Percentiles rank a stretch among this genome's conserved stretches.
Conservation (phyloP, 2,797 vertebrate species). For the Benthosema pterotum region DNA sequence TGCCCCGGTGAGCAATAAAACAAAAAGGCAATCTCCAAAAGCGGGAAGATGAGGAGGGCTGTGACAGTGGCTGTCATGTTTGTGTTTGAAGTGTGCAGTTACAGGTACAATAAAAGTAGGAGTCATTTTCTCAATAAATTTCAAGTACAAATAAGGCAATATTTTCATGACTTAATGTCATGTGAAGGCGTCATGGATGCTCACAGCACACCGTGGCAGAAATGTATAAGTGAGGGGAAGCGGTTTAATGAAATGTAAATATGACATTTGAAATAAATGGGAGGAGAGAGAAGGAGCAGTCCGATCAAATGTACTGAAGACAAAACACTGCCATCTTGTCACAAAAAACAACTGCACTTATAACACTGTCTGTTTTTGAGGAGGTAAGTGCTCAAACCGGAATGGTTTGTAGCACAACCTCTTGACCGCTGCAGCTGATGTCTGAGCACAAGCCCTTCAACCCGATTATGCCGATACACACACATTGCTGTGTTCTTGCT, state of each 20-base stretch:
- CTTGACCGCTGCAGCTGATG: too few relatives aligned
- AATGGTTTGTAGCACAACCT: too few relatives aligned
- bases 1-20: conserved; percentile 72
- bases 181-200: conserved; percentile 9
- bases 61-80: conserved; percentile 61
- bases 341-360: too few relatives aligned
- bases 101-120: conserved; percentile 35
- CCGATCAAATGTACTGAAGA: conserved; percentile 27
- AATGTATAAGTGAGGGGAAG: too few relatives aligned
- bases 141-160: conserved; percentile 42
- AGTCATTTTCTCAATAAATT: conserved; percentile 52
- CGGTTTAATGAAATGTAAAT: neutral
- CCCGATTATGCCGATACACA: too few relatives aligned
- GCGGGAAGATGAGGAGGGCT: conserved; percentile 34
- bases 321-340: conserved; percentile 75
- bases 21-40: conserved; percentile 75
- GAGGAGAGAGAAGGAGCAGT: conserved; percentile 16
- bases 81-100: conserved; percentile 52
- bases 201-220: neutral
- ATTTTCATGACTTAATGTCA: conserved; percentile 26
- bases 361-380: too few relatives aligned
- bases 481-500: too few relatives aligned
- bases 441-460: too few relatives aligned
- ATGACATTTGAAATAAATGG: conserved; percentile 13
- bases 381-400: too few relatives aligned